phyloP scores from a whole-genome alignment of 1,140 invertebrate species.

The Ruditapes philippinarum region DNA sequence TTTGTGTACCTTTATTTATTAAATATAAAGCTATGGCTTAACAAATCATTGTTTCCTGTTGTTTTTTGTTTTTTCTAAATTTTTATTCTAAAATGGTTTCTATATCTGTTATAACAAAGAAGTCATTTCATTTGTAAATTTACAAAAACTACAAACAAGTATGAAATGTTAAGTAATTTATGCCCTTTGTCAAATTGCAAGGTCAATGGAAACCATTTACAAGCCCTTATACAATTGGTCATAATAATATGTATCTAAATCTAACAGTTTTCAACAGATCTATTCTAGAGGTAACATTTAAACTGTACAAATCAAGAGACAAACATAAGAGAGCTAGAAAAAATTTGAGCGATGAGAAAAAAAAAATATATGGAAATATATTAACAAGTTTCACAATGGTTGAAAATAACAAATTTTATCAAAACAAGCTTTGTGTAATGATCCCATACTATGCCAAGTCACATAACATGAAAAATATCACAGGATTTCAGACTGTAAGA shows the following conservation, averaged over 20 bases:
- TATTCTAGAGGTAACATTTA: constrained; percentile 39
- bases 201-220: no score
- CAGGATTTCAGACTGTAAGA: constrained; percentile 16
- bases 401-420: constrained; percentile 27
- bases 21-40: no score
- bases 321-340: constrained; percentile 39
- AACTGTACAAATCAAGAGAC: constrained; percentile 37
- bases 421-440: constrained; percentile 46
- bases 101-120: no score
- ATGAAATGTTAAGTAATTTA: no score
- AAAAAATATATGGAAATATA: constrained; percentile 48
- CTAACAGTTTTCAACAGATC: constrained; percentile 8
- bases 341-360: constrained; percentile 56
- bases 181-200: no score
- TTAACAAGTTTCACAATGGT: constrained; percentile 18
- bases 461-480: constrained; percentile 22
- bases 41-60: no score
- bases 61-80: no score
- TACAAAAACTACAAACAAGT: no score
- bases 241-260: constrained; percentile 16
- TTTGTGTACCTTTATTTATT: no score
- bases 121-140: no score
- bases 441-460: constrained; percentile 44
- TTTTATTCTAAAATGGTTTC: no score
- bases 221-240: no score